Percentiles rank a stretch among this genome's conserved stretches.
Evolutionary conservation across 1,140 invertebrate genomes (phyloP).

Genomic region (Choristoneura fumiferana): DNA sequence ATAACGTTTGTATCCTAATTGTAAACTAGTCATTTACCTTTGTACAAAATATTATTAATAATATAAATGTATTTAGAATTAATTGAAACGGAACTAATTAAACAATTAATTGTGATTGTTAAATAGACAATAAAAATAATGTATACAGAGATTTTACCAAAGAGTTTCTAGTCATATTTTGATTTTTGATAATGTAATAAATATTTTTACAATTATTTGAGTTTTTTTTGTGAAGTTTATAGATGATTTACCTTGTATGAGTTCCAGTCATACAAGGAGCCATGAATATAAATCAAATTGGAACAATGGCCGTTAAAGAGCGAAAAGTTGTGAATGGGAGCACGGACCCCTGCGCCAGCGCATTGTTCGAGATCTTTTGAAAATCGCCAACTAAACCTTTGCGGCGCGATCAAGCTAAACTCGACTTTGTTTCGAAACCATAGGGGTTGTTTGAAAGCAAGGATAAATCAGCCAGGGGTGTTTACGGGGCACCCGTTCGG

Average conservation of each 20-base stretch:
- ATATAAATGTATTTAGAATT: conserved; percentile 17
- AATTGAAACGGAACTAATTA: conserved; percentile 24
- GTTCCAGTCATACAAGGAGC: conserved; percentile 46
- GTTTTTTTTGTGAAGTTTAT: conserved; percentile 30
- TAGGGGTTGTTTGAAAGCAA: conserved; percentile 1
- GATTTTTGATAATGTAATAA: conserved; percentile 27
- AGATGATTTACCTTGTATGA: conserved; percentile 67
- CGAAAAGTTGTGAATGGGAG: conserved; percentile 73
- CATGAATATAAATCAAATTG: conserved; percentile 78
- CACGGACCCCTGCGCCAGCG: conserved; percentile 55
- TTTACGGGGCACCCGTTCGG: conserved; percentile 56
- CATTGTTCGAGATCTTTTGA: conserved; percentile 49
- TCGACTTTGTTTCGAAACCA: conserved; percentile 31
- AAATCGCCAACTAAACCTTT: conserved; percentile 19
- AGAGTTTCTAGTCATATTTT: conserved; percentile 52
- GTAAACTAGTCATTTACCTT: conserved; percentile 40
- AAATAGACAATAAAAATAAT: conserved; percentile 11
- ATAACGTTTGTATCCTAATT: conserved; percentile 30
- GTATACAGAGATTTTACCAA: conserved; percentile 33
- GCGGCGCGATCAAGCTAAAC: conserved; percentile 19
- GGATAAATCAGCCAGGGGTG: conserved; percentile 16
- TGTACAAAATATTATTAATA: conserved; percentile 35
- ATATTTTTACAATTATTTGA: conserved; percentile 15
- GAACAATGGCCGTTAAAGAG: conserved; percentile 74
- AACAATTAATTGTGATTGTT: conserved; percentile 13